Base-by-base conservation (phyloP, 2,888 invertebrate genomes). In the Melinaea marsaeus region DNA sequence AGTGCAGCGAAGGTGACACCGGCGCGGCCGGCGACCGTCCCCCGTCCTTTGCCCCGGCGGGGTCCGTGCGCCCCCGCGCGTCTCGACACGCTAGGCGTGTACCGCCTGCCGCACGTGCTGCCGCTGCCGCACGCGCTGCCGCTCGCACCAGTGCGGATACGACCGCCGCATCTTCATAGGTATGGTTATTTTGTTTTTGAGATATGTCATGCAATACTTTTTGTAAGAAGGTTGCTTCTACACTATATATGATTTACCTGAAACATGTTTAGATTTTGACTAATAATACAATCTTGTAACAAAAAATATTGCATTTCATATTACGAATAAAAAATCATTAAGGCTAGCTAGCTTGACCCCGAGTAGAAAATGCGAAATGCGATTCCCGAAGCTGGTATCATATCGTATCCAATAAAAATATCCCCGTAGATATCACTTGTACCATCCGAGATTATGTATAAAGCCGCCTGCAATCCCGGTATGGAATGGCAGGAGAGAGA, bases 1-100 rank as follows among this genome's bases (percentile, higher is more conserved):
- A 97, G 97, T 67, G 97, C 98, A 0, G 97, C 98, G 0, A 89
- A 89, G 64, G 96, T 98, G 60, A 96, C 97, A 13, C 97, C 97
- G 1, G 96, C 96, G 45, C 92, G 91, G 74, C 80, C 91, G 67
- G 89, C 90, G 62, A 82, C 92, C 57, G 79, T 92, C 66, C 91
- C 92, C 5, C 90, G 92, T 9, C 91, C 92, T 7, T 76, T 91
- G n/a, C 80, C 90, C 69, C 74, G 92, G 68, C 77, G 92, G 75
- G 76, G 91, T 13, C 72, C 89, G 73, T 85, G 92, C 84, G 72
- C 88, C 69, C 77, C 91, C 71, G 80, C 92, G 80, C 75, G 94
- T 79, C 93, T 94, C 73, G 94, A 94, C 76, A 94, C 94, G 70
- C 91, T 94, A 58, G 94, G 94, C 55, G 91, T 94, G 13, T 94